Conservation (phyloP, 1,140 invertebrate genomes). For the Prorops nasuta region DNA sequence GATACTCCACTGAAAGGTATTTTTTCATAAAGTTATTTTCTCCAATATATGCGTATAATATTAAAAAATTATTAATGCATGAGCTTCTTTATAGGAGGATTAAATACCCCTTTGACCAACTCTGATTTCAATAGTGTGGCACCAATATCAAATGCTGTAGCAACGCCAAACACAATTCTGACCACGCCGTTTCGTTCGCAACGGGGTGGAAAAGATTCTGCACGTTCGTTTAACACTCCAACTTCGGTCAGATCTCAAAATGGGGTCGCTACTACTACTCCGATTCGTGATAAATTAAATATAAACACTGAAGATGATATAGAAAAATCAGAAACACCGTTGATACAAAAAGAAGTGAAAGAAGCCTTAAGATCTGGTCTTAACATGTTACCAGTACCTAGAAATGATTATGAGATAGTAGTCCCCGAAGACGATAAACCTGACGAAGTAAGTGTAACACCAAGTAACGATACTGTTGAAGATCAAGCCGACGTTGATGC, state of each 20-base stretch:
- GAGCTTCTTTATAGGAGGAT: conserved; percentile 62
- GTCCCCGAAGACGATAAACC: conserved; percentile 83
- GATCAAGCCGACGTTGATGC: conserved; percentile 92
- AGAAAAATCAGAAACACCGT: conserved; percentile 67
- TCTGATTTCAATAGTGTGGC: conserved; percentile 83
- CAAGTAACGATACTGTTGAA: conserved; percentile 60
- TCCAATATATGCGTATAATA: conserved; percentile 1
- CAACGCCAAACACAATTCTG: conserved; percentile 94
- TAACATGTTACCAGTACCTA: conserved; percentile 79
- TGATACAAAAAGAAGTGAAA: conserved; percentile 69
- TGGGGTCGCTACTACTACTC: conserved; percentile 58
- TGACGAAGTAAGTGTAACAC: conserved; percentile 53
- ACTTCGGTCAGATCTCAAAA: conserved; percentile 39
- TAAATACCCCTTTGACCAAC: conserved; percentile 90
- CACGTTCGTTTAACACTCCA: conserved; percentile 49
- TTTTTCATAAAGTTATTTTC: not conserved
- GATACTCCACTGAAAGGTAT: conserved; percentile 91
- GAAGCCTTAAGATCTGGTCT: conserved; percentile 76
- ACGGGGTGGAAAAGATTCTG: conserved; percentile 47
- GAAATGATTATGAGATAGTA: conserved; percentile 98
- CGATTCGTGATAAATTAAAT: conserved; percentile 89
- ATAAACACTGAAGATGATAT: conserved; percentile 88
- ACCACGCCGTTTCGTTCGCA: conserved; percentile 84
- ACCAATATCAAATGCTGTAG: conserved; percentile 70
- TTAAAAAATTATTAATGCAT: not conserved